Evolutionary conservation across 1,140 invertebrate species (phyloP).

Genomic region (Euura saliciscinereae): DNA sequence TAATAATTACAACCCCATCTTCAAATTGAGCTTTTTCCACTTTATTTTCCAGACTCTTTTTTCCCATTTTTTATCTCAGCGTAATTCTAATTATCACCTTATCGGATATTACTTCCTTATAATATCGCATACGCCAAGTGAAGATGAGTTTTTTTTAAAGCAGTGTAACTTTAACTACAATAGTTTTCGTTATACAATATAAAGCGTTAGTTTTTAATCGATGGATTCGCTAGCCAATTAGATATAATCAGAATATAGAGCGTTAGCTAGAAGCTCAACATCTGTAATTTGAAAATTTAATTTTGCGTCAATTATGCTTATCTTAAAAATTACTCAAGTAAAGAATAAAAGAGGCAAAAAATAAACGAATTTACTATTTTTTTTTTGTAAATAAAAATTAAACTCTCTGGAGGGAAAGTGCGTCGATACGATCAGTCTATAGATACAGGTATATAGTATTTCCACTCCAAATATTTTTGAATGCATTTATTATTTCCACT

Average conservation of each 20-base stretch:
- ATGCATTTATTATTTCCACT: not conserved
- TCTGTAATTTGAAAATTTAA: too few species aligned
- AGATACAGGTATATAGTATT: not conserved
- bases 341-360: too few species aligned
- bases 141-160: not conserved
- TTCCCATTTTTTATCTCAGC: not conserved
- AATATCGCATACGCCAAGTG: not conserved
- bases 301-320: too few species aligned
- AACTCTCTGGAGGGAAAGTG: not conserved
- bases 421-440: not conserved
- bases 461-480: not conserved
- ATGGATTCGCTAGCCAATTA: not conserved
- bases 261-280: too few species aligned
- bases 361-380: not conserved
- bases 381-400: not conserved
- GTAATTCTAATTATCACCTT: not conserved
- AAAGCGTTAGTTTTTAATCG: not conserved
- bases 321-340: too few species aligned
- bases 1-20: constrained; percentile 24
- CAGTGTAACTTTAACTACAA: not conserved
- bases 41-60: not conserved
- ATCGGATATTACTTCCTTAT: not conserved
- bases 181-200: not conserved
- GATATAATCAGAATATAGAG: not conserved
- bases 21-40: not conserved